Base-by-base conservation (phyloP, 2,888 invertebrate species). In the Rhyacophila evoluta region DNA sequence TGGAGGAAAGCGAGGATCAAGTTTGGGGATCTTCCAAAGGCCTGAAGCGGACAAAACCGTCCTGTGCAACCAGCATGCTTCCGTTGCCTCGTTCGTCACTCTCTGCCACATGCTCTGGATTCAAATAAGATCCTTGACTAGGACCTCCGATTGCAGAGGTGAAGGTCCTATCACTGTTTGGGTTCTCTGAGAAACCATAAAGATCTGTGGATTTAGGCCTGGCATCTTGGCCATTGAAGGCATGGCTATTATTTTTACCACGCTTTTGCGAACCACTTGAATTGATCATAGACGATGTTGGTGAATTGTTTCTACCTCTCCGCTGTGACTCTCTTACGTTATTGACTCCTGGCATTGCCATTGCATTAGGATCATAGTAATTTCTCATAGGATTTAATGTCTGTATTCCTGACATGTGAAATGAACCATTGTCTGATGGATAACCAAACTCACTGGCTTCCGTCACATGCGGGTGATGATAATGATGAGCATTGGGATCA, bases 31-130 rank as follows among this genome's bases (percentile, higher is more conserved):
- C 90, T 84, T 92, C 94, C 83, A 95, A 88, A 12, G 94, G 93
- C 81, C 95, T 91, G 88, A 97, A 96, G 83, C 97, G 90, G 11
- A 97, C 94, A 86, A 97, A 96, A 3, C 97, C 96, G 85, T 96
- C 95, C 85, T 97, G 97, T 81, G 95, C 95, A n/a, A 96, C 95
- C 82, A 97, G 88, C 95, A 97, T 96, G 83, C 95, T 92, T 78
- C 89, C 86, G 83, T 91, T 90, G 71, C 91, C 89, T 84, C 89
- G 85, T 84, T 92, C 89, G 84, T 88, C 86, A 3, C 88, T 86
- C 84, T 90, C 91, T 84, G 91, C 91, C 83, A 90, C 90, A 3
- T 89, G 88, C 84, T 92, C 88, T 85, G 88, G 84, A 88, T 92
- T 87, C 86, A 88, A 84, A 89, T 92, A 88, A 85, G 92, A 85